phyloP scores from a whole-genome alignment of 2,113 vertebrate genomes.

The Polypterus senegalus region DNA sequence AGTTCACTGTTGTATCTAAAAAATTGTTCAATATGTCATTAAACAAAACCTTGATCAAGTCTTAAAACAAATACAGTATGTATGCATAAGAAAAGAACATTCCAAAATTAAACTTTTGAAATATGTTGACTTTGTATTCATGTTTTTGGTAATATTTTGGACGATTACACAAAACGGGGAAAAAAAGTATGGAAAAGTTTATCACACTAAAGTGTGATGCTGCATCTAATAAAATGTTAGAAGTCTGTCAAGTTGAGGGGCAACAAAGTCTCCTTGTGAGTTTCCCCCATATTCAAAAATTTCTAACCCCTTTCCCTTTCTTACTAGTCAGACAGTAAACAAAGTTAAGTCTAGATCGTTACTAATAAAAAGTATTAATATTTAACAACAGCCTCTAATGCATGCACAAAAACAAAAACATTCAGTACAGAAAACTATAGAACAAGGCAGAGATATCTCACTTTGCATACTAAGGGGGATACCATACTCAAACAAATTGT shows the following conservation, averaged over 20 bases:
- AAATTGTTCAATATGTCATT: too few relatives aligned
- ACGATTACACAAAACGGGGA: too few relatives aligned
- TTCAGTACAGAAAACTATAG: conserved; percentile 25
- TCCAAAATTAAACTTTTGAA: too few relatives aligned
- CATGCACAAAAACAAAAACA: conserved; percentile 74
- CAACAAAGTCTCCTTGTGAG: conserved; percentile 17
- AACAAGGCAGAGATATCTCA: conserved; percentile 20
- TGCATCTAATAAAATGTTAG: conserved; percentile 33
- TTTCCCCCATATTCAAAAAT: conserved; percentile 18
- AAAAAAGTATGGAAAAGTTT: conserved; percentile 45
- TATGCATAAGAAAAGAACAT: too few relatives aligned
- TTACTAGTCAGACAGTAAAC: conserved; percentile 33
- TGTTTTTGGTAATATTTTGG: too few relatives aligned
- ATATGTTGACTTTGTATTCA: too few relatives aligned
- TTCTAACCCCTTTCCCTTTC: conserved; percentile 52
- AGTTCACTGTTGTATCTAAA: too few relatives aligned
- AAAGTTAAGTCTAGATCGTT: conserved; percentile 16
- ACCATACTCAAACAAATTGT: conserved; percentile 39
- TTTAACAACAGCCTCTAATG: conserved; percentile 17
- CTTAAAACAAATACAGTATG: too few relatives aligned
- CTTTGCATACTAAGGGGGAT: conserved; percentile 19
- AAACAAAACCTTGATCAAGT: too few relatives aligned
- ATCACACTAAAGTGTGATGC: conserved; percentile 2
- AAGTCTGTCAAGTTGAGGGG: conserved; percentile 20
- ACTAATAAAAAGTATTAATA: conserved; percentile 11